Evolutionary conservation across 1,140 invertebrate species (phyloP).

Genomic region (Physella acuta): DNA sequence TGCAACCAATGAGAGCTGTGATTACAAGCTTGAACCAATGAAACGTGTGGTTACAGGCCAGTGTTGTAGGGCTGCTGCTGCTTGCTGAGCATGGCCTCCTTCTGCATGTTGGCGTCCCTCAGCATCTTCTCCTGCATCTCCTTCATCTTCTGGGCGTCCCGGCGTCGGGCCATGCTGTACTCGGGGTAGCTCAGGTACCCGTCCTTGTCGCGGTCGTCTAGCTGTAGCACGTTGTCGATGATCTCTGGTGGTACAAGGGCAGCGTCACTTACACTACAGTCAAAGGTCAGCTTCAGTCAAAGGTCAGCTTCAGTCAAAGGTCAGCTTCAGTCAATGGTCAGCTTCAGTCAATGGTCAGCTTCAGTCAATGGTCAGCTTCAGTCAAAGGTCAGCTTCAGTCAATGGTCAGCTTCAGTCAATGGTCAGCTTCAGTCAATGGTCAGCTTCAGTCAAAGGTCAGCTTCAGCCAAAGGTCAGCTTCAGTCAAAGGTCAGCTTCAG

Average conservation of each 20-base stretch:
- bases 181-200: conserved; percentile 81
- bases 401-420: no score
- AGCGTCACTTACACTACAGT: no score
- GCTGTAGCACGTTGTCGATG: conserved; percentile 75
- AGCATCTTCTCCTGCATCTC: conserved; percentile 28
- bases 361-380: no score
- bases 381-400: no score
- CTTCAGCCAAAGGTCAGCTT: no score
- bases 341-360: no score
- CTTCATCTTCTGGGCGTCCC: conserved; percentile 43
- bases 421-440: no score
- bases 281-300: no score
- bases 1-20: conserved; percentile 20
- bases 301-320: no score
- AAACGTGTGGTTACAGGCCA: conserved; percentile 17
- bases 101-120: conserved; percentile 16
- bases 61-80: conserved; percentile 26
- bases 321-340: no score
- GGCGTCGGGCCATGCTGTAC: conserved; percentile 67
- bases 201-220: conserved; percentile 79
- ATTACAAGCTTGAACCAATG: conserved; percentile 19
- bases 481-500: no score
- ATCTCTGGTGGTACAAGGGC: conserved; percentile 66
- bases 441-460: no score
- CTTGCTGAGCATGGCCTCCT: conserved; percentile 16